These are phyloP conservation scores for Julus scanicus DNA, from an alignment of 2,888 invertebrate genomes.

Conservation along the genomic window DNA sequence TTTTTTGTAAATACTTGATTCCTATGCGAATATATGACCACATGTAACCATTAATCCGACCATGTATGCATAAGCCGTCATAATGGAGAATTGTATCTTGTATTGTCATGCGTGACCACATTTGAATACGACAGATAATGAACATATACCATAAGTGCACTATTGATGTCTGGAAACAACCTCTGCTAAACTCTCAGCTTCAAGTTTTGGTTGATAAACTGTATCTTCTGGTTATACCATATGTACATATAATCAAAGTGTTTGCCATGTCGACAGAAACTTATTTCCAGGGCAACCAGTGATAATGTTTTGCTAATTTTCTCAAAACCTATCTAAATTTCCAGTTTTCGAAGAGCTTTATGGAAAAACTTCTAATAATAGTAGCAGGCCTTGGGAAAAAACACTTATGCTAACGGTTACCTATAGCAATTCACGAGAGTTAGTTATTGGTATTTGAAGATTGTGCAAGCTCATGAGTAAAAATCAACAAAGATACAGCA, in stretches of 20 bases:
- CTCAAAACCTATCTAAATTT: neutral
- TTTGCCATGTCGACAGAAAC: neutral
- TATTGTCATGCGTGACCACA: no score
- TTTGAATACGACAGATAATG: no score
- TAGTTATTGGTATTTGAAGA: neutral
- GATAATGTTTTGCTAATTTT: neutral
- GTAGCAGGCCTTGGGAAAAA: constrained; percentile 1
- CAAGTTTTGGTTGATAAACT: neutral
- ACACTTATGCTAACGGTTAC: neutral
- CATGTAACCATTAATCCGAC: no score
- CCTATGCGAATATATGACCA: no score
- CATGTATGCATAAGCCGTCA: no score
- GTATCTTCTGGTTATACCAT: neutral
- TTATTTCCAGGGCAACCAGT: neutral
- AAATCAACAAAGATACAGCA: constrained; percentile 27
- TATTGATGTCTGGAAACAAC: no score
- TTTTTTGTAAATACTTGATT: no score
- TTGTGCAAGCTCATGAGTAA: neutral
- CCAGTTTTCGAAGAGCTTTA: neutral
- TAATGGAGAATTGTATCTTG: no score
- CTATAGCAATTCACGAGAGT: neutral
- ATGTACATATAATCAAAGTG: neutral
- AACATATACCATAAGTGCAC: no score
- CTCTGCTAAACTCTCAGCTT: neutral
- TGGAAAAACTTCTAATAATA: neutral